These are phyloP conservation scores for Pristionchus japonicus DNA, from an alignment of 2,888 invertebrate species.

Conservation along the genomic window DNA sequence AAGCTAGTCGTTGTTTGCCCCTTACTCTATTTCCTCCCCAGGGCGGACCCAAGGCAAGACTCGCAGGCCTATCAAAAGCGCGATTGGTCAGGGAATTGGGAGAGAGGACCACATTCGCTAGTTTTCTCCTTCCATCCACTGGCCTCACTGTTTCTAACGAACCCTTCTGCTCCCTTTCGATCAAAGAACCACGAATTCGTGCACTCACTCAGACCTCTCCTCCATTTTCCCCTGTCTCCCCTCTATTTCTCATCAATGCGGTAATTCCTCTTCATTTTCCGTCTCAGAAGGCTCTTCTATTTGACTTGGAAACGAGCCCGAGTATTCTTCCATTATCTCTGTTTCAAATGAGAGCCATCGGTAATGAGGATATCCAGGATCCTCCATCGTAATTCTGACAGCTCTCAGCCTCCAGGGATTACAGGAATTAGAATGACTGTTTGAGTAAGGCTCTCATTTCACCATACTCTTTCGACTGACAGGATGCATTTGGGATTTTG, in stretches of 20 bases:
- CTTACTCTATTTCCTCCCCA: not conserved
- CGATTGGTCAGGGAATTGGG: not conserved
- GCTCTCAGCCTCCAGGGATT: not conserved
- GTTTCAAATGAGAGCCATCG: conserved; percentile 12
- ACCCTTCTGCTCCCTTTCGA: not conserved
- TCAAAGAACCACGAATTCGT: not conserved
- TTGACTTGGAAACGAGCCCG: conserved; percentile 26
- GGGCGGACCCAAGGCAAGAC: not conserved
- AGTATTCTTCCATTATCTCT: conserved; percentile 32
- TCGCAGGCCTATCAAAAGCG: conserved; percentile 7
- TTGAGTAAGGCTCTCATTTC: too few species aligned
- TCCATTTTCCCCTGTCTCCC: not conserved
- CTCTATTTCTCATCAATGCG: not conserved
- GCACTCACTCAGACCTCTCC: not conserved
- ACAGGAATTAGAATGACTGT: too few species aligned
- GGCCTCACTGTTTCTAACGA: not conserved
- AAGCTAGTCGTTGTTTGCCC: not conserved
- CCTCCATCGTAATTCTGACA: not conserved
- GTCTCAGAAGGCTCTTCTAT: not conserved
- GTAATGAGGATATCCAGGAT: conserved; percentile 16
- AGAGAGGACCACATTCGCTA: not conserved
- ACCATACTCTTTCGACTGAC: too few species aligned
- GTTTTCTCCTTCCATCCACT: not conserved
- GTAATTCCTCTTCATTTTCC: conserved; percentile 39
- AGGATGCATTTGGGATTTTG: too few species aligned